A percentile compares a stretch with the other conserved stretches of the same genome.
These are phyloP conservation scores for Saccostrea echinata DNA, from an alignment of 1,140 invertebrate genomes.

Conservation along the genomic window DNA sequence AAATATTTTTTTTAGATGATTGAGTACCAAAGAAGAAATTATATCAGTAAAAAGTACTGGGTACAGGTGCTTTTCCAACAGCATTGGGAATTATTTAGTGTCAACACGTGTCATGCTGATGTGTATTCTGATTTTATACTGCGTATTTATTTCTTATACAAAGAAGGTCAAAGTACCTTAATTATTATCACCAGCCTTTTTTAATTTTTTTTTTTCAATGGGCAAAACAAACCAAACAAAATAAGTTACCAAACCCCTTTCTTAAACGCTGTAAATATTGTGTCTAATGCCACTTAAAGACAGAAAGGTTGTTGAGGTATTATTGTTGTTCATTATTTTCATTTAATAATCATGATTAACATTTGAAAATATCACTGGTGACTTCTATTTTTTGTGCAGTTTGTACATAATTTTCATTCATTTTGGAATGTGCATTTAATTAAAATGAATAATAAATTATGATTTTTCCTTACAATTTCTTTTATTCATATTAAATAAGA, in stretches of 20 bases:
- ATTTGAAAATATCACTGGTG: constrained; percentile 13
- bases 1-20: neutral
- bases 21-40: neutral
- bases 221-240: neutral
- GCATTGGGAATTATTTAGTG: neutral
- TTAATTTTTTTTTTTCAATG: neutral
- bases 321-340: neutral
- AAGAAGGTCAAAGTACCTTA: neutral
- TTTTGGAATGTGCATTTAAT: constrained; percentile 38
- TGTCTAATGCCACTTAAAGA: neutral
- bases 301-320: neutral
- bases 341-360: neutral
- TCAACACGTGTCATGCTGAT: neutral
- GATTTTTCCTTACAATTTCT: constrained; percentile 8
- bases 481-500: neutral
- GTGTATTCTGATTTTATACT: neutral
- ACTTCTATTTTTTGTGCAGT: constrained; percentile 36
- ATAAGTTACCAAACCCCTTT: neutral
- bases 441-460: constrained; percentile 35
- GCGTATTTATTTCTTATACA: neutral
- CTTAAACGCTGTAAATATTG: neutral
- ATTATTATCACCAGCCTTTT: neutral
- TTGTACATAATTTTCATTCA: constrained; percentile 35
- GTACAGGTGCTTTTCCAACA: neutral
- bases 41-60: neutral